Conservation (phyloP, 2,888 invertebrate genomes). For the Spialia ferax region DNA sequence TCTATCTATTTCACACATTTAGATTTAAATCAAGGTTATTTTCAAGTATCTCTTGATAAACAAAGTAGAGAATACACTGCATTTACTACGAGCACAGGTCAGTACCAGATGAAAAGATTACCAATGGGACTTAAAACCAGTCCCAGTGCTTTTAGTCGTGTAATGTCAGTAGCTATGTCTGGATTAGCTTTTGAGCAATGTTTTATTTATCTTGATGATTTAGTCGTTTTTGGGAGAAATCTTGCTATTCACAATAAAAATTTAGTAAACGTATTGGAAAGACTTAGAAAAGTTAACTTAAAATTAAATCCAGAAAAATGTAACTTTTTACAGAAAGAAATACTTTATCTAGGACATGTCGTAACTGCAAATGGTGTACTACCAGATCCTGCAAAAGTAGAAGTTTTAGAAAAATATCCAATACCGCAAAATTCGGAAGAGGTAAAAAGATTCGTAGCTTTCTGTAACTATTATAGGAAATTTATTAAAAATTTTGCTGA, state of each 20-base stretch:
- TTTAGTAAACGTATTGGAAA: not conserved
- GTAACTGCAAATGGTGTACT: not conserved
- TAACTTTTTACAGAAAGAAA: conserved; percentile 1
- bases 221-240: not conserved
- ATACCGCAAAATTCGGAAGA: not conserved
- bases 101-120: conserved; percentile 36
- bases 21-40: conserved; percentile 8
- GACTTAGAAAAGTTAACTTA: conserved; percentile 3
- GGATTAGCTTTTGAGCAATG: conserved; percentile 16
- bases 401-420: conserved; percentile 3
- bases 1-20: conserved; percentile 14
- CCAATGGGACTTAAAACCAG: conserved; percentile 40
- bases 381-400: conserved; percentile 2
- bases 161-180: conserved; percentile 37
- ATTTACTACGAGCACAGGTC: conserved; percentile 28
- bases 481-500: not conserved
- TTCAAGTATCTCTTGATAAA: not conserved
- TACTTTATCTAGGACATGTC: not conserved
- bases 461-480: not conserved
- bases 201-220: conserved; percentile 7
- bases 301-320: not conserved
- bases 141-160: conserved; percentile 30
- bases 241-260: not conserved
- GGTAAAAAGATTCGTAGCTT: not conserved
- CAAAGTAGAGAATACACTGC: conserved; percentile 32